A percentile compares a stretch with the other conserved stretches of the same genome.
Evolutionary conservation across 2,888 invertebrate genomes (phyloP).

Genomic region (Sphaeridia pumilis): DNA sequence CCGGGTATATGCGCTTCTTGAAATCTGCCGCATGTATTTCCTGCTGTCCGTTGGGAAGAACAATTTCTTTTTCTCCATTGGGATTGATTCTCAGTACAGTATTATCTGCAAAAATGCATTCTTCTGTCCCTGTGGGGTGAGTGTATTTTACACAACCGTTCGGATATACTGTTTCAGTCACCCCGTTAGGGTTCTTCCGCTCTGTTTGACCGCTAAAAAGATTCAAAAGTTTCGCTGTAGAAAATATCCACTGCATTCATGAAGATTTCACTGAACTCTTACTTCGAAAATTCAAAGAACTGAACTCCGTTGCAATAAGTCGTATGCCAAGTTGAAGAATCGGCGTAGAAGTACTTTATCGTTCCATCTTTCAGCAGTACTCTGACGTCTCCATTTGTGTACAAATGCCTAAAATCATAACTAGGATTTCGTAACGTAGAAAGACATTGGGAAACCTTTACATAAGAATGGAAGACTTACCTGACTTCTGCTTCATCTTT

Average conservation of each 20-base stretch:
- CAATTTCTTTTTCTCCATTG: conserved; percentile 61
- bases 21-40: conserved; percentile 74
- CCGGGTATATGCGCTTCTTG: conserved; percentile 83
- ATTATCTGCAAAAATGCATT: conserved; percentile 70
- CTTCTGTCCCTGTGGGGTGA: conserved; percentile 59
- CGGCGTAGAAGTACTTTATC: conserved; percentile 72
- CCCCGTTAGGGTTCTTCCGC: conserved; percentile 64
- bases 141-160: conserved; percentile 64
- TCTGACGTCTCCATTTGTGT: conserved; percentile 69
- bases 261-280: no score
- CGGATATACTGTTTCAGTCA: conserved; percentile 63
- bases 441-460: conserved; percentile 14
- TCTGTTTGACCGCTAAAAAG: conserved; percentile 73
- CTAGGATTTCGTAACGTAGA: neutral
- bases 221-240: no score
- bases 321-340: conserved; percentile 71
- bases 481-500: conserved; percentile 5
- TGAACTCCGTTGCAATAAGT: conserved; percentile 75
- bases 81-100: conserved; percentile 51
- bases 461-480: conserved; percentile 5
- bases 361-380: conserved; percentile 66
- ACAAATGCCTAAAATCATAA: conserved; percentile 5
- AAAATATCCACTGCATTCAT: no score
- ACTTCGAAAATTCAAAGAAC: conserved; percentile 79
- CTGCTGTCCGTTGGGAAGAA: conserved; percentile 72